These are phyloP conservation scores for Heliconius erato DNA, from an alignment of 2,888 invertebrate species.

Conservation along the genomic window DNA sequence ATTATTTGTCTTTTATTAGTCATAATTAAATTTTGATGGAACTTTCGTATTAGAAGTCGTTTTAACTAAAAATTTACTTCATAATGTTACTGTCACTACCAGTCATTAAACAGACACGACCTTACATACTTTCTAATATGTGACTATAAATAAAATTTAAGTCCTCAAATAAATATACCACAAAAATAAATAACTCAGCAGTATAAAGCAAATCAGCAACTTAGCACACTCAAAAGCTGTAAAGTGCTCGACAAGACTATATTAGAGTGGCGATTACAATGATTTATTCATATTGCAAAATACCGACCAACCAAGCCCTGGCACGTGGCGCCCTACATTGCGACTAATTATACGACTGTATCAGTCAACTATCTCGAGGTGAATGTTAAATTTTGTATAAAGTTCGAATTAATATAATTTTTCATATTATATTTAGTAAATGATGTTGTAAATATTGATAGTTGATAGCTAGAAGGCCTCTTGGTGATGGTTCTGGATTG, in stretches of 20 bases:
- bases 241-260: constrained; percentile 40
- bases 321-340: constrained; percentile 64
- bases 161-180: constrained; percentile 8
- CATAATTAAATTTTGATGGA: too few species aligned
- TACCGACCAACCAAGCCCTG: constrained; percentile 49
- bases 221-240: constrained; percentile 29
- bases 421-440: background rate
- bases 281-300: constrained; percentile 56
- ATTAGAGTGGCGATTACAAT: constrained; percentile 40
- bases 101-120: background rate
- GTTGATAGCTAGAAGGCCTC: too few species aligned
- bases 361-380: constrained; percentile 31
- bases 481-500: too few species aligned
- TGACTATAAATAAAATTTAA: background rate
- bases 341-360: constrained; percentile 49
- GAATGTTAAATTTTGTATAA: constrained; percentile 26
- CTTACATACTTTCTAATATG: background rate
- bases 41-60: too few species aligned
- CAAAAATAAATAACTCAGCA: constrained; percentile 7
- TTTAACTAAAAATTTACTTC: too few species aligned
- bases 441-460: too few species aligned
- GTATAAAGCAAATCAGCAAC: constrained; percentile 38
- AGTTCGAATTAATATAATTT: background rate
- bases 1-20: too few species aligned
- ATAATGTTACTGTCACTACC: background rate